Conservation (phyloP, 2,888 invertebrate species). For the Sturmia bella region DNA sequence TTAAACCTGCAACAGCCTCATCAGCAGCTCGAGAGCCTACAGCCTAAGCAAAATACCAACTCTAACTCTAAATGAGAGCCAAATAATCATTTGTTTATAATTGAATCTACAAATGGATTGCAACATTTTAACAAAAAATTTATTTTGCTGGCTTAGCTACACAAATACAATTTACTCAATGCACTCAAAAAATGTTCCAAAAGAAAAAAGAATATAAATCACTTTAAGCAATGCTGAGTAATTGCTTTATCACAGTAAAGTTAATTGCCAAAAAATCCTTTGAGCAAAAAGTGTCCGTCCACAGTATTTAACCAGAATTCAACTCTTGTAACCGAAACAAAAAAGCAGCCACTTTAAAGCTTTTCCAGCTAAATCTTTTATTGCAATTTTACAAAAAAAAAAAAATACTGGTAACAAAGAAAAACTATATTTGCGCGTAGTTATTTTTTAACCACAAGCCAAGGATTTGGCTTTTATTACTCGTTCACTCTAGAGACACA, state of each 20-base stretch:
- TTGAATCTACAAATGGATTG: no score
- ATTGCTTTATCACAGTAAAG: constrained; percentile 23
- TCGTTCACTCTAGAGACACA: constrained; percentile 48
- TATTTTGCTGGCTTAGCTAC: no score
- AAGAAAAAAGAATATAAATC: constrained; percentile 17
- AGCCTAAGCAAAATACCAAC: no score
- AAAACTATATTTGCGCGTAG: constrained; percentile 55
- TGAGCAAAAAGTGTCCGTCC: neutral
- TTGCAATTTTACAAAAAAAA: constrained; percentile 22
- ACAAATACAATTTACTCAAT: no score
- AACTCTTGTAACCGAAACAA: neutral
- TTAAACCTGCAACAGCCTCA: no score
- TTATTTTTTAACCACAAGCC: constrained; percentile 62
- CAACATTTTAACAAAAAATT: no score
- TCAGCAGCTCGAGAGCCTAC: no score
- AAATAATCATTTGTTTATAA: no score
- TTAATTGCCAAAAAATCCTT: constrained; percentile 39
- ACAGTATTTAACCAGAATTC: constrained; percentile 28
- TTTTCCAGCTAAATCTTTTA: constrained; percentile 37
- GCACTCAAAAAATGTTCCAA: no score
- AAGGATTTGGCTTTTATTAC: constrained; percentile 66
- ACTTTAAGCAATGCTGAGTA: neutral
- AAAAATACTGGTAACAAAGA: neutral
- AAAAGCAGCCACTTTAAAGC: constrained; percentile 37
- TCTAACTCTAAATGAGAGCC: no score